These are phyloP conservation scores for Chaetorhynchus papuensis DNA, from an alignment of 2,113 vertebrate genomes.

Conservation along the genomic window DNA sequence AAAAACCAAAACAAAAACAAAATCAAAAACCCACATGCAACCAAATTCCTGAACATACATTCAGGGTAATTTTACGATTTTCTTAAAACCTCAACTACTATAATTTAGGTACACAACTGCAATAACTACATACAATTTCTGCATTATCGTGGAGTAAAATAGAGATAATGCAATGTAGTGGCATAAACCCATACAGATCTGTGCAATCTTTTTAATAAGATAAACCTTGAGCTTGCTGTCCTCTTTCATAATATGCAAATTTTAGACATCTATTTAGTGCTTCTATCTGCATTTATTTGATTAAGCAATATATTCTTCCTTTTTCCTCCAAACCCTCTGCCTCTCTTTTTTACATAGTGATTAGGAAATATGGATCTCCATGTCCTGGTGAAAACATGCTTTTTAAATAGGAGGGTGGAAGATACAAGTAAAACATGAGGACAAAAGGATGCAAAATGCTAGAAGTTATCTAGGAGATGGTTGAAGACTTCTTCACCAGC, in stretches of 20 bases:
- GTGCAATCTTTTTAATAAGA: neutral
- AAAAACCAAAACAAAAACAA: too few relatives aligned
- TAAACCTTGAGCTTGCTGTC: neutral
- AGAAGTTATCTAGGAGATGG: neutral
- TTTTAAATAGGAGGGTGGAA: neutral
- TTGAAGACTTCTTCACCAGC: neutral
- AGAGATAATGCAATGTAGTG: neutral
- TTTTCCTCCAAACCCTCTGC: neutral
- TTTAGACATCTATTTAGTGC: neutral
- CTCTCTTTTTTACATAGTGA: neutral
- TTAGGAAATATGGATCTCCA: neutral
- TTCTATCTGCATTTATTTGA: neutral
- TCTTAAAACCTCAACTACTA: neutral
- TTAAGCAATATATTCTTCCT: neutral
- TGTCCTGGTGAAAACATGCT: rapidly evolving
- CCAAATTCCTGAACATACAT: neutral
- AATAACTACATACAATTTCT: neutral
- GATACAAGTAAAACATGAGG: neutral
- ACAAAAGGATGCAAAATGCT: neutral
- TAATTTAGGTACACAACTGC: neutral
- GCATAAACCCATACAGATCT: neutral
- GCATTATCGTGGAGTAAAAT: neutral
- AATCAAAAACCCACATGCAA: rapidly evolving
- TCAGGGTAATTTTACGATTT: neutral
- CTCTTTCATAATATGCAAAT: neutral